These are phyloP conservation scores for Acridotheres tristis DNA, from an alignment of 2,797 vertebrate genomes.

Conservation along the genomic window DNA sequence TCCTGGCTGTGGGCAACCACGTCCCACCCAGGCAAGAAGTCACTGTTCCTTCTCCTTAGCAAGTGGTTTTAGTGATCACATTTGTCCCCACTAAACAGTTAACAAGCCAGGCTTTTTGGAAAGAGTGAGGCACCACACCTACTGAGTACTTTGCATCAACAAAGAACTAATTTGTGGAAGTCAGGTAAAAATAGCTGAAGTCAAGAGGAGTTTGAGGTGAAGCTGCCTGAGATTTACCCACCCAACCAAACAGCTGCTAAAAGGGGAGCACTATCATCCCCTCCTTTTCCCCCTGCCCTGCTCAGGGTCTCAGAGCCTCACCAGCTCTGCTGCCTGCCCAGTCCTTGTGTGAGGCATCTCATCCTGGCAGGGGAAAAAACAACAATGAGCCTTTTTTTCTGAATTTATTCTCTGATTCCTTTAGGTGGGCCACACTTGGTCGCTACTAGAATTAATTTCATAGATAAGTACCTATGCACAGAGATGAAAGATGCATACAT, in stretches of 20 bases:
- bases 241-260: not conserved
- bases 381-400: not conserved
- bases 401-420: not conserved
- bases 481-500: not conserved
- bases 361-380: not conserved
- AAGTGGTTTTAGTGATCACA: not conserved
- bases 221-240: not conserved
- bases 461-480: not conserved
- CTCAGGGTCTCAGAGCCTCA: not conserved
- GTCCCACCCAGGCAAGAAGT: not conserved
- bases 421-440: not conserved
- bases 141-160: not conserved
- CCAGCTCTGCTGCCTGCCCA: not conserved
- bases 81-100: not conserved
- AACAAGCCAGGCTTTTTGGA: not conserved
- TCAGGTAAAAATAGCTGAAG: not conserved
- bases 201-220: not conserved
- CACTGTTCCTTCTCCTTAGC: not conserved
- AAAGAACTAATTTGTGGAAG: not conserved
- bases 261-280: not conserved
- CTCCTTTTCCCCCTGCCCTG: not conserved
- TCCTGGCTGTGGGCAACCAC: not conserved
- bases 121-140: not conserved
- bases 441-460: constrained; percentile 16
- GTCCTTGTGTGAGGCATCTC: not conserved